Evolutionary conservation across 2,888 invertebrate genomes (phyloP), one percentile per base, ranked within the genome.

Genomic region (Lapara coniferarum): DNA sequence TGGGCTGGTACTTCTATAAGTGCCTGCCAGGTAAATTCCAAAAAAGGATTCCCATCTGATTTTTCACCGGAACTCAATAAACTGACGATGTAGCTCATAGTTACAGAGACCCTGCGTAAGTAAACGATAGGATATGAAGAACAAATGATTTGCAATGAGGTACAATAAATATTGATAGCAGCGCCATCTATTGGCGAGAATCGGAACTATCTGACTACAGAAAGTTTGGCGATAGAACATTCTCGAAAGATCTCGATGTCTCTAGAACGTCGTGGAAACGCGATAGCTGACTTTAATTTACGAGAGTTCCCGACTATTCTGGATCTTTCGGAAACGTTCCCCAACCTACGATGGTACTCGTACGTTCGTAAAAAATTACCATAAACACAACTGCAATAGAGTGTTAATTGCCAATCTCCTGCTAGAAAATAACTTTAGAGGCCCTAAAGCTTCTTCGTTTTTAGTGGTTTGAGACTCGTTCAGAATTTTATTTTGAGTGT

Each of bases 1-100:
- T 95, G 95, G 6, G 95, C 95, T 0, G 96, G 96, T 56, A 96
- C 87, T 85, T 96, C 96, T 30, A 95, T 95, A 51, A 95, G 76
- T 69, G 95, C 92, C 85, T 96, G 95, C 81, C 94, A 92, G 69
- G 95, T 94, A 83, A 95, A 96, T 84, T 95, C 96, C 72, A 96
- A 78, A 81, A 95, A 96, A 13, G 96, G 96, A 86, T 96, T 96
- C 52, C 95, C 95, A 69, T 93, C 93, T 80, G 95, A 88, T 71
- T 93, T 94, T 76, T 95, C 94, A 53, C 84, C 85, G 8, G 87
- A 81, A 78, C 92, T 94, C 74, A 95, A 85, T 37, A 95, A 80
- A 70, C 95, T 81, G 12, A 94, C 89, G 71, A 92, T 90, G 78
- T 95, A 95, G 69, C 92, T 91, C 70, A 94, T 80, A 10, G 92